Evolutionary conservation across 2,888 invertebrate species (phyloP), one percentile per base, ranked within the genome.

Genomic region (Dolichomitus sp.): DNA sequence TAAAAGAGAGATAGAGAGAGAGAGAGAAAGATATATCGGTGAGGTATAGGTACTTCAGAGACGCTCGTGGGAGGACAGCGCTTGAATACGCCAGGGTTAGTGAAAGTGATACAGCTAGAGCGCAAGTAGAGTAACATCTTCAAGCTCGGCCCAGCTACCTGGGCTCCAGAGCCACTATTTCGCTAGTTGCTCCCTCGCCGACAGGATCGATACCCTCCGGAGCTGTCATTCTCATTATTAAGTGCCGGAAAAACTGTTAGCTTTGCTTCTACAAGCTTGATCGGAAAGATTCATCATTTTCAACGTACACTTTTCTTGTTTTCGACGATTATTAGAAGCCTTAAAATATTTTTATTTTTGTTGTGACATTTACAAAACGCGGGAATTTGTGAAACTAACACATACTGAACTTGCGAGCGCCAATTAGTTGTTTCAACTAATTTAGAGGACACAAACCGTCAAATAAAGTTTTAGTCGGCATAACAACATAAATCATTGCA

Each of bases 111-210:
- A 92, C 89, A 89, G 75, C 75, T 69, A 45, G 79, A 72, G 37
- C 69, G 89, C 91, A 92, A 91, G 90, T 92, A 88, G 92, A 92
- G 91, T 92, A 91, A 90, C 91, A 89, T 92, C 91, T 90, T 89
- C 88, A 70, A 87, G 85, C 75, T 83, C 57, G 33, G 45, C n/a
- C 45, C 45, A 30, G 73, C 66, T 72, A 37, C 68, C 50, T 45
- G 27, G 30, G 19, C 45, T 30, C 19, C n/a, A 19, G 45, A 59
- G 30, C 57, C 6, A 59, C 69, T 77, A 83, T 74, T 83, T 80
- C 80, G 80, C 80, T 50, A 59, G 68, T 74, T 52, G 83, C 74
- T 80, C 80, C 77, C 77, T 80, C 57, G 73, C 33, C 83, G 80
- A 77, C 48, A 74, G 65, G 68, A 83, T 80, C 83, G 80, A 73